Base-by-base conservation (phyloP, 2,888 invertebrate species). In the Xanthia icteritia region DNA sequence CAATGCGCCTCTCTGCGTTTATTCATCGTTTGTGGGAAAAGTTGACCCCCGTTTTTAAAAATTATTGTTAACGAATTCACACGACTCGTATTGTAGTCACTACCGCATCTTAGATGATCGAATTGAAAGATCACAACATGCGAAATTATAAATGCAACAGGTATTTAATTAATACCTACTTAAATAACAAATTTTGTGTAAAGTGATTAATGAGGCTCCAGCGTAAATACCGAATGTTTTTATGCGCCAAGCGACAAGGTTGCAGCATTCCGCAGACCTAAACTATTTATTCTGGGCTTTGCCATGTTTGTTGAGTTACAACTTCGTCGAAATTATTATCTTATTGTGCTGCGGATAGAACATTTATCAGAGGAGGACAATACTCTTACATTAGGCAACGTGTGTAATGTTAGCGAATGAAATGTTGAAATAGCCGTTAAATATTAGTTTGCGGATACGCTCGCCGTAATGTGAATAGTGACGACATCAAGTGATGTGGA, bases 11-110 rank as follows among this genome's bases (percentile, higher is more conserved):
- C 96, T 96, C 94, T 92, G 94, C 95, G 95, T 96, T 96, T 96
- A 96, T 96, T 96, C 96, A 96, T 96, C 96, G 96, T 95, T 94
- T 96, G 96, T 96, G 96, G 96, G 96, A 96, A 96, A 96, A 96
- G 96, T 96, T 96, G 96, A 96, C 96, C 96, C 96, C 95, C 92
- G 95, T 95, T 96, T 94, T 93, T 92, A 94, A 94, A 95, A 93
- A 94, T 92, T 95, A 95, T 96, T 96, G 96, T 96, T 96, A 96
- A 96, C 95, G 94, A 95, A 96, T 96, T 96, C 96, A 95, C 96
- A 96, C 96, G 96, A 92, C 92, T 92, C 89, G 91, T 92, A 90
- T 91, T 92, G 89, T 89, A 91, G 90, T 91, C 89, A 93, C 93
- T 94, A 91, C 93, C 92, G 94, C 93, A 93, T 95, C 94, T 94